Evolutionary conservation across 2,797 vertebrate species (phyloP).

Genomic region (Carcharodon carcharias): DNA sequence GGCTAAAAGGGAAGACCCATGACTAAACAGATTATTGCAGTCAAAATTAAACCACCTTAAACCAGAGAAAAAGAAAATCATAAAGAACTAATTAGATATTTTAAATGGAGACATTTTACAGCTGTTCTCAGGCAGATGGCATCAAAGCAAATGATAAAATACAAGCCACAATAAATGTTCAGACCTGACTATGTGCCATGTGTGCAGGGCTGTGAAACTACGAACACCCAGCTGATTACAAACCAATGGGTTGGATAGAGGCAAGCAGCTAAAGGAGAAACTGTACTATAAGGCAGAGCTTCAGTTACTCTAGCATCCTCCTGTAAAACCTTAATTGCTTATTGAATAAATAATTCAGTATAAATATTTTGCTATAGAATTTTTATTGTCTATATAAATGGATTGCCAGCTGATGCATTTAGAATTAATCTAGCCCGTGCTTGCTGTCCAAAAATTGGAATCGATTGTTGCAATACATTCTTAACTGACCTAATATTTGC

Average conservation of each 20-base stretch:
- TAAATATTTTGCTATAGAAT: background rate
- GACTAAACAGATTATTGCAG: background rate
- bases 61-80: background rate
- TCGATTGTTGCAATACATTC: background rate
- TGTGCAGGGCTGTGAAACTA: background rate
- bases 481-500: background rate
- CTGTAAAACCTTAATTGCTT: background rate
- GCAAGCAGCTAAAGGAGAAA: background rate
- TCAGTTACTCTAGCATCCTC: background rate
- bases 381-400: background rate
- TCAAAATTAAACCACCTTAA: slow-evolving; percentile 11
- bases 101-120: slow-evolving; percentile 9
- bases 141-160: slow-evolving; percentile 32
- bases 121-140: slow-evolving; percentile 30
- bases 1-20: background rate
- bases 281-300: background rate
- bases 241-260: background rate
- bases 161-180: background rate
- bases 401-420: slow-evolving; percentile 38
- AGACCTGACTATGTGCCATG: background rate
- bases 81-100: slow-evolving; percentile 21
- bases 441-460: background rate
- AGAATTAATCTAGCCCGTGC: slow-evolving; percentile 41
- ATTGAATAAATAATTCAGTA: background rate
- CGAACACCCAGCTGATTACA: background rate